Base-by-base conservation (phyloP, 2,888 invertebrate genomes). In the Caenorhabditis drosophilae region DNA sequence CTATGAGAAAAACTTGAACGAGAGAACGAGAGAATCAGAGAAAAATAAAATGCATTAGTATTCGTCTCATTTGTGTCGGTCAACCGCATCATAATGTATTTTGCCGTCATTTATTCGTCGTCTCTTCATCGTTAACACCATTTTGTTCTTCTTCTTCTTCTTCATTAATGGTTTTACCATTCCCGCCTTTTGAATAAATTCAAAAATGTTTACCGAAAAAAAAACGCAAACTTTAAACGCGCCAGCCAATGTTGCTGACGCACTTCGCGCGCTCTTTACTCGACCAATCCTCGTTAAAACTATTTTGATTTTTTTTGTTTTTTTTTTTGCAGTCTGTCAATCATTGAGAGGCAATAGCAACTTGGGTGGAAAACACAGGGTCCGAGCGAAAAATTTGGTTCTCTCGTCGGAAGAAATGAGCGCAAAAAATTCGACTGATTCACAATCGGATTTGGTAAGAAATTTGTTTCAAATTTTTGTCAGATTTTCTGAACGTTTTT, bases 341-440 rank as follows among this genome's bases (percentile, higher is more conserved):
- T n/a, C n/a, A n/a, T n/a, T n/a, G n/a, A n/a, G n/a, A n/a, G n/a
- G n/a, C n/a, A n/a, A n/a, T n/a, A n/a, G n/a, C n/a, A n/a, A n/a
- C n/a, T n/a, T n/a, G n/a, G n/a, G n/a, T n/a, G n/a, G n/a, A n/a
- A n/a, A 9, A 7, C 7, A 36, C 36, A 36, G n/a, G 16, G 36
- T 22, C 6, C 6, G 4, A 42, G 22, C 22, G 42, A 20, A 23
- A 42, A 20, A 18, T 42, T 9, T 4, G 7, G 22, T 42, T 20
- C 4, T 22, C 4, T 42, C 18, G 7, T 12, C 11, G 42, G n/a
- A 45, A 22, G 35, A 1, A 25, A 54, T 62, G 62, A 62, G 62
- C 44, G 57, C 54, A 2, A 63, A 63, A 38, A 53, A 53, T 53
- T 57, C 57, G 38, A 58, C 58, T 36, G 63, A 63, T 47, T 58